Base-by-base conservation (phyloP, 2,888 invertebrate species). In the Tipula confusa region DNA sequence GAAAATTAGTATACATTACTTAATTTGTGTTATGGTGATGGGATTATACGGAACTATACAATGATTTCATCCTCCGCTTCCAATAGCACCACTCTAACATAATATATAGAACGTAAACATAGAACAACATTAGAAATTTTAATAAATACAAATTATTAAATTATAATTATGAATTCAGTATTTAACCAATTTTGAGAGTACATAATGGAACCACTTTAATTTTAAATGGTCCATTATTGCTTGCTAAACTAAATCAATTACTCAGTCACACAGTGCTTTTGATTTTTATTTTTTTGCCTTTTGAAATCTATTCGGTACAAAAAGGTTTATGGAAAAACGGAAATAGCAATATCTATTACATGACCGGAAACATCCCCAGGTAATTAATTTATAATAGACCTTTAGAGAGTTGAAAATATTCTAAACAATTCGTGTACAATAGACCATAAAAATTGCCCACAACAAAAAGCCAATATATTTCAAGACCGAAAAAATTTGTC, bases 361-460 rank as follows among this genome's bases (percentile, higher is more conserved):
- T 64, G 64, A 64, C 64, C 64, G 64, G 64, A 64, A 64, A 64
- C 64, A 64, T 64, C 64, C 64, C 64, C 64, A 64, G 64, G 64
- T 64, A 64, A 64, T 64, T 64, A 64, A 24, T 24, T 24, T 64
- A 64, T 64, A 64, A 64, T 64, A 64, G 64, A 64, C 64, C 64
- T 64, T 15, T 43, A 15, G 43, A 43, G 43, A 43, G 43, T 43
- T 43, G 15, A 43, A 36, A 64, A 64, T 33, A 0, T 64, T 64
- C 24, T 24, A 5, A 24, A 64, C 24, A 64, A 24, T 64, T 7
- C 64, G 24, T 3, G 24, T 64, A 64, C 24, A 64, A 64, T 64
- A 64, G 64, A 64, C 64, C 64, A 64, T 64, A 64, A 64, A 64
- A 64, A 64, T 64, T 64, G 64, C 64, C 64, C 64, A 64, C 64